Evolutionary conservation across 2,797 vertebrate species (phyloP).

Genomic region (Denticeps clupeoides): DNA sequence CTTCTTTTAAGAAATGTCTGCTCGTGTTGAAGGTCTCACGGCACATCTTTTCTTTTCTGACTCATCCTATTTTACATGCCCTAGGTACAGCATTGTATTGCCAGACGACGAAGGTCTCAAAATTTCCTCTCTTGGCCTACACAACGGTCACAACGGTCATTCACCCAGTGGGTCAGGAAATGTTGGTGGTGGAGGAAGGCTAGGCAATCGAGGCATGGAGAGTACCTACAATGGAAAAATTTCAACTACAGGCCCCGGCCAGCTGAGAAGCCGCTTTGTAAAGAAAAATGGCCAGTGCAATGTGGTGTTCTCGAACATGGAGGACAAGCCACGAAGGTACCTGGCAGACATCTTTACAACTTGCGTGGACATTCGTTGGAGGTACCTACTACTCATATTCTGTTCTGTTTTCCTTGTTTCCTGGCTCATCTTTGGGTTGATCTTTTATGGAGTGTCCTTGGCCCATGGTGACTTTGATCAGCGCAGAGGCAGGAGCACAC

Average conservation of each 20-base stretch:
- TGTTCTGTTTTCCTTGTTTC: slow-evolving; percentile 77
- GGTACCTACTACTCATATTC: slow-evolving; percentile 88
- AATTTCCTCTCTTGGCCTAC: slow-evolving; percentile 56
- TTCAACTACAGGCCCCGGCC: slow-evolving; percentile 56
- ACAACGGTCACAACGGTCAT: slow-evolving; percentile 52
- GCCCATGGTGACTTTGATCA: slow-evolving; percentile 81
- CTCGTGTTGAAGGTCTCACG: neutral
- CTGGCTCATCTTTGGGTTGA: slow-evolving; percentile 86
- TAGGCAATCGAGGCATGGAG: slow-evolving; percentile 30
- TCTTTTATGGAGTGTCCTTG: slow-evolving; percentile 83
- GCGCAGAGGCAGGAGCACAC: slow-evolving; percentile 13
- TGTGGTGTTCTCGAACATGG: slow-evolving; percentile 85
- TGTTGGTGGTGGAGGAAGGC: slow-evolving; percentile 30
- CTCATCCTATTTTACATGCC: neutral
- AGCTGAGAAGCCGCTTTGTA: slow-evolving; percentile 83
- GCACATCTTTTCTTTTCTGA: neutral
- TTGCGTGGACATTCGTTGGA: slow-evolving; percentile 91
- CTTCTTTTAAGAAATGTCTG: neutral
- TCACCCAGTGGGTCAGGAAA: slow-evolving; percentile 21
- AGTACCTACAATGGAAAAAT: slow-evolving; percentile 52
- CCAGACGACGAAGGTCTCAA: slow-evolving; percentile 71
- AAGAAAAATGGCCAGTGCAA: slow-evolving; percentile 97
- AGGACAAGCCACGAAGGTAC: slow-evolving; percentile 85
- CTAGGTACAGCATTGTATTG: slow-evolving; percentile 79
- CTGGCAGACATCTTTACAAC: slow-evolving; percentile 94